These are phyloP conservation scores for Pristionchus japonicus DNA, from an alignment of 2,888 invertebrate species.

Conservation along the genomic window DNA sequence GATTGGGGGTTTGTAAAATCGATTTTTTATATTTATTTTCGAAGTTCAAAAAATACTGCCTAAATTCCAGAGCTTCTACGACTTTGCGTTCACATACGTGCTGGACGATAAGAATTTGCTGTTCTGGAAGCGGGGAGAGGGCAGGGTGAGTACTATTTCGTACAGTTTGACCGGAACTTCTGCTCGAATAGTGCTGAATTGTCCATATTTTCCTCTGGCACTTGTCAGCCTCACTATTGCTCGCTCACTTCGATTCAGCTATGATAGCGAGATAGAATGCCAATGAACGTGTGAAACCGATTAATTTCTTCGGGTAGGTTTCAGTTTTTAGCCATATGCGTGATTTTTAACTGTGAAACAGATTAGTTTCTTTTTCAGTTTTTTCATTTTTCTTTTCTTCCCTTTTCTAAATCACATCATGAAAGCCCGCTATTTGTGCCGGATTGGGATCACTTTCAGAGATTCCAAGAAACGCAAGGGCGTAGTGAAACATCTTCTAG, in stretches of 20 bases:
- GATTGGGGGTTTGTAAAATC: not conserved
- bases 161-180: no score
- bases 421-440: not conserved
- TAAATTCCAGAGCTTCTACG: not conserved
- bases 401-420: not conserved
- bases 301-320: no score
- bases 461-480: not conserved
- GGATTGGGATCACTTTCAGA: not conserved
- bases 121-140: constrained; percentile 14
- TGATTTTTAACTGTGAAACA: not conserved
- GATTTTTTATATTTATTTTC: not conserved
- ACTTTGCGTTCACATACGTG: not conserved
- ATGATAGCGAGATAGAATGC: no score
- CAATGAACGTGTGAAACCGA: no score
- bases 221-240: no score
- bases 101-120: not conserved
- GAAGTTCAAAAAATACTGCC: not conserved
- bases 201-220: no score
- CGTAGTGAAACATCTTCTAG: not conserved
- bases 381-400: not conserved
- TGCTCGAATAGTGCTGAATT: not conserved
- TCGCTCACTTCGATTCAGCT: no score
- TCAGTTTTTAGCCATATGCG: no score
- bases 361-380: not conserved
- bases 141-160: not conserved